Evolutionary conservation across 92 coral and sea anemone genomes (phyloP), one percentile per base, ranked within the genome.

Genomic region (Isaurus tuberculatus): DNA sequence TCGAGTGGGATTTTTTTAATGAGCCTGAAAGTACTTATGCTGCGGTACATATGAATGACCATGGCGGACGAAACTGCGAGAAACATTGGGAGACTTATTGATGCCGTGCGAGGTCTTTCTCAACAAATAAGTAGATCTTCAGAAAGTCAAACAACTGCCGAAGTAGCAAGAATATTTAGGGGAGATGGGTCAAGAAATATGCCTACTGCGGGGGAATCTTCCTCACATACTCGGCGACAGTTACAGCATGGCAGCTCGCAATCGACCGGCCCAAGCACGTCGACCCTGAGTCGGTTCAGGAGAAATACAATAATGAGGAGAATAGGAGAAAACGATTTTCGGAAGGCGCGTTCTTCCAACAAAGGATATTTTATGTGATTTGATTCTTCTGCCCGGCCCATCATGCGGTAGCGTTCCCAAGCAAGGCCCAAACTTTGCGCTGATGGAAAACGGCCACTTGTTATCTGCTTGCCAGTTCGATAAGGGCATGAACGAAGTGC

Each of bases 391-490:
- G 20, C n/a, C 44, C 1, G 82, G 86, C 49, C 90, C 86, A 53
- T 48, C 67, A 37, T 20, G 55, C 43, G 60, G 27, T 33, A 22
- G 43, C 28, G 89, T 86, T 69, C 89, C 85, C 34, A 55, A 75
- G 26, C 80, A 79, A 55, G 85, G 85, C 11, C 32, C 90, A 46
- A 63, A 80, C 27, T 48, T 84, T 28, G 32, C 70, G n/a, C 63
- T 85, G 49, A 61, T 79, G 77, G 92, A 85, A 49, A 67, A 89
- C 26, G 92, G 89, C 31, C 89, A 89, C 77, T 75, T 89, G 25
- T 68, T 89, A 49, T 79, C 89, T 23, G 92, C 83, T 15, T 84
- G 86, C 67, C 57, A 65, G 53, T 85, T 79, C 51, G 46, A 67
- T 70, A 85, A 75, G 82, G 73, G 63, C 26, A 88, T 85, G 91